These are phyloP conservation scores for Siderastrea radians DNA, from an alignment of 92 coral and sea anemone species.

Conservation along the genomic window DNA sequence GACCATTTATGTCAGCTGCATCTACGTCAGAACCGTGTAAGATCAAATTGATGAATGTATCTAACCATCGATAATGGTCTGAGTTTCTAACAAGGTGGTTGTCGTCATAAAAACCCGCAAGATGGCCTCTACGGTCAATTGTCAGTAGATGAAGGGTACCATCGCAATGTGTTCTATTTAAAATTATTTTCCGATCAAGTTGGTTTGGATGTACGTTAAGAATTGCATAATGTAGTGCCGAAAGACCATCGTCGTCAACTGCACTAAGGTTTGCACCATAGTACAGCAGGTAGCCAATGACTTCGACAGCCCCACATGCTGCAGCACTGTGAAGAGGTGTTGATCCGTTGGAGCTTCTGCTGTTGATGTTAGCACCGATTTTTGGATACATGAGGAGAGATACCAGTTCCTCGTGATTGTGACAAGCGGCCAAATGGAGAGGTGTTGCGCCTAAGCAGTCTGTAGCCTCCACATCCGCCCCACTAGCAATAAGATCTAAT, in stretches of 20 bases:
- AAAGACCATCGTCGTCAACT: constrained; percentile 40
- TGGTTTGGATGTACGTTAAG: background rate
- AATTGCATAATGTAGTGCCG: constrained; percentile 63
- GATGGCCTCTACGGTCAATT: constrained; percentile 22
- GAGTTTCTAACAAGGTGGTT: background rate
- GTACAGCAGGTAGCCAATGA: constrained; percentile 5
- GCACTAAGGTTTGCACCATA: constrained; percentile 41
- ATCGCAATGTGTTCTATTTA: background rate
- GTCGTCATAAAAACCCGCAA: constrained; percentile 3
- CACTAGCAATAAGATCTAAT: constrained; percentile 14
- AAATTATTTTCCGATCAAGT: background rate
- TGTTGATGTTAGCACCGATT: constrained; percentile 15
- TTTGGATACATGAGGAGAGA: background rate
- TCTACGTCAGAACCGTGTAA: background rate
- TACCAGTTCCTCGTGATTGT: too few species aligned
- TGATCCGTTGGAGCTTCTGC: constrained; percentile 48
- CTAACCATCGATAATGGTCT: constrained; percentile 27
- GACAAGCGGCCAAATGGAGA: constrained; percentile 70
- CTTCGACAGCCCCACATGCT: constrained; percentile 41
- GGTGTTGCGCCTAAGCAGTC: constrained; percentile 71
- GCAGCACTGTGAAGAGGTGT: constrained; percentile 72
- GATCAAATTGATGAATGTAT: constrained; percentile 3
- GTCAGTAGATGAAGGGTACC: background rate
- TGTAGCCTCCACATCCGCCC: constrained; percentile 5
- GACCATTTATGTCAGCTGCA: constrained; percentile 54